These are phyloP conservation scores for Micrasema minimum DNA, from an alignment of 1,140 invertebrate species.

Conservation along the genomic window DNA sequence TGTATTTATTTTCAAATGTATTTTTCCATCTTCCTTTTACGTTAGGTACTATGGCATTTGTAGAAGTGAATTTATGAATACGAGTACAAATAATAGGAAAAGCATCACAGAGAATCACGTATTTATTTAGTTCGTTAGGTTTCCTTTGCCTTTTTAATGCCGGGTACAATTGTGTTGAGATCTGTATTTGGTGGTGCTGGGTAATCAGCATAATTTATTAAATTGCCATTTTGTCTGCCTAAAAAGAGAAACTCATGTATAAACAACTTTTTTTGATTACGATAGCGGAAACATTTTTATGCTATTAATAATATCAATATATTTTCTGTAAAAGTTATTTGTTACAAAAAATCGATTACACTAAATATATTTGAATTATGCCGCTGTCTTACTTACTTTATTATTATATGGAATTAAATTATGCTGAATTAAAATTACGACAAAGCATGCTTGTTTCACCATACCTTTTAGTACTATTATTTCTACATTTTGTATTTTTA, in stretches of 20 bases:
- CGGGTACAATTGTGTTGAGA: constrained; percentile 23
- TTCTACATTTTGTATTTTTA: too few relatives aligned
- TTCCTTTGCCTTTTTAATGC: constrained; percentile 33
- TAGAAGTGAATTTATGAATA: background rate
- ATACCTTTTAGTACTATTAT: background rate
- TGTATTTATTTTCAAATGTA: too few relatives aligned
- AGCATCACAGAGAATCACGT: constrained; percentile 40
- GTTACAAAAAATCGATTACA: too few relatives aligned
- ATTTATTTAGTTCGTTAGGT: constrained; percentile 51
- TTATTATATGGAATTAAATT: background rate
- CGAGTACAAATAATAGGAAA: constrained; percentile 9
- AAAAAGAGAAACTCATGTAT: too few relatives aligned
- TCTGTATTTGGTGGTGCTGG: constrained; percentile 27
- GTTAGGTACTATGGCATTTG: too few relatives aligned
- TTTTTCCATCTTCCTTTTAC: too few relatives aligned
- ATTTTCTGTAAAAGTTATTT: too few relatives aligned
- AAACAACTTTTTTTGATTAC: too few relatives aligned
- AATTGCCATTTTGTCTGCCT: constrained; percentile 18
- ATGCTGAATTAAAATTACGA: background rate
- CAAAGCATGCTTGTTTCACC: background rate
- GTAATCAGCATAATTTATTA: constrained; percentile 35
- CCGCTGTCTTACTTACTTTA: too few relatives aligned
- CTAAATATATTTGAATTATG: too few relatives aligned
- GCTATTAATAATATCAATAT: too few relatives aligned
- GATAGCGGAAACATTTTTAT: too few relatives aligned